These are phyloP conservation scores for Prionace glauca DNA, from an alignment of 2,797 vertebrate species.

Conservation along the genomic window DNA sequence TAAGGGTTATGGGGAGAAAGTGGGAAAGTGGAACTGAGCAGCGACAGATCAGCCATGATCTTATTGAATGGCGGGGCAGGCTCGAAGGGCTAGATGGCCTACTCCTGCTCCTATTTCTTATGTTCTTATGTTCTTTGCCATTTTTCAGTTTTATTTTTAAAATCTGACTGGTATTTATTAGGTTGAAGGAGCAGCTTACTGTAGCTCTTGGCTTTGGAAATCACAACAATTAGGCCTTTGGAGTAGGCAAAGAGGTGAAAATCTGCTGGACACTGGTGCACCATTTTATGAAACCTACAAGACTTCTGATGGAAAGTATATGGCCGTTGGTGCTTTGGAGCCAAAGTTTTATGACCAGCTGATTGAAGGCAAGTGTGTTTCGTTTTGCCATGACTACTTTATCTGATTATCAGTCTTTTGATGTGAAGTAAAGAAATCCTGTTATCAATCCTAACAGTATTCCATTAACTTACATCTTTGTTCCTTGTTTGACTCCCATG, in stretches of 20 bases:
- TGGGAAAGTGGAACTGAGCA: no score
- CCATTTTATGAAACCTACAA: conserved; percentile 84
- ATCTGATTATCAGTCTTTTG: neutral
- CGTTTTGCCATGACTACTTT: neutral
- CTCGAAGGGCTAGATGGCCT: no score
- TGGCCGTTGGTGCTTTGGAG: conserved; percentile 88
- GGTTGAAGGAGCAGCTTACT: conserved; percentile 87
- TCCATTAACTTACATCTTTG: no score
- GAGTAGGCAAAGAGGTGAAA: conserved; percentile 70
- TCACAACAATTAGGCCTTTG: conserved; percentile 63
- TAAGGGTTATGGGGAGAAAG: no score
- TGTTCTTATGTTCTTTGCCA: no score
- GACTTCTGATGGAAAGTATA: conserved; percentile 72
- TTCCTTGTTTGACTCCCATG: no score
- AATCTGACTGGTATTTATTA: conserved; percentile 49
- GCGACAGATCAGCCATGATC: no score
- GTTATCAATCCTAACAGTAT: no score
- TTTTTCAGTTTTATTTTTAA: neutral
- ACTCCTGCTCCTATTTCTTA: no score
- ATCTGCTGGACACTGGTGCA: conserved; percentile 77
- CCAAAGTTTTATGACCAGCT: conserved; percentile 77
- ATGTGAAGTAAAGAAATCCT: no score
- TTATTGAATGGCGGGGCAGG: no score
- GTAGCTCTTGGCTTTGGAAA: conserved; percentile 90
- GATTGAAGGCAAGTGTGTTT: conserved; percentile 64